A percentile compares a stretch with the other conserved stretches of the same genome.
Evolutionary conservation across 2,113 vertebrate species (phyloP).

Genomic region (Entomyzon cyanotis): DNA sequence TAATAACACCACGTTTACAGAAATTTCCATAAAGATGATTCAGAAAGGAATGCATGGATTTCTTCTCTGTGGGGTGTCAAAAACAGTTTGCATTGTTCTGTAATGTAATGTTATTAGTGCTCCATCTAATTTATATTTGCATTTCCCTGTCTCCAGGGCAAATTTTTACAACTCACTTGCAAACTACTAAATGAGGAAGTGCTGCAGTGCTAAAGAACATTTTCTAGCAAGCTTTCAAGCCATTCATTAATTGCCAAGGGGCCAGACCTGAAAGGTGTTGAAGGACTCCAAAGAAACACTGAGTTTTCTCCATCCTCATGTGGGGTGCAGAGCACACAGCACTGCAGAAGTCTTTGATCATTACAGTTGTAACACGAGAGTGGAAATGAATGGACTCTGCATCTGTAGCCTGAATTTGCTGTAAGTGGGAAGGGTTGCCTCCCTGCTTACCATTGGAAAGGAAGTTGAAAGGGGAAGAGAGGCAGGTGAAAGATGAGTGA

Average conservation of each 20-base stretch:
- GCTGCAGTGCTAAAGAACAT: constrained; percentile 8
- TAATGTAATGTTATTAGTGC: constrained; percentile 77
- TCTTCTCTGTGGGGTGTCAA: constrained; percentile 74
- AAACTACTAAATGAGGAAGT: constrained; percentile 61
- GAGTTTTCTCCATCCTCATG: not conserved
- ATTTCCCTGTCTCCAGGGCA: constrained; percentile 75
- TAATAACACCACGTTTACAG: constrained; percentile 76
- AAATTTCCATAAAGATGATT: constrained; percentile 81
- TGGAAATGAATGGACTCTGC: not conserved
- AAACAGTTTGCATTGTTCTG: constrained; percentile 75
- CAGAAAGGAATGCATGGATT: constrained; percentile 69
- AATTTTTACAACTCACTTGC: constrained; percentile 71
- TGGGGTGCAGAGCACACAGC: not conserved
- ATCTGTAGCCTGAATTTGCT: not conserved
- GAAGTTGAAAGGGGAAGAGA: not conserved
- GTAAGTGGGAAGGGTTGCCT: not conserved
- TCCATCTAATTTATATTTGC: constrained; percentile 75
- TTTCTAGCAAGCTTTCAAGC: constrained; percentile 24
- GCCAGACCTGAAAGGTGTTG: not conserved
- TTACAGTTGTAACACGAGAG: not conserved
- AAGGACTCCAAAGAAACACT: not conserved
- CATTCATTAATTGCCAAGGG: not conserved
- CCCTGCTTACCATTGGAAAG: not conserved
- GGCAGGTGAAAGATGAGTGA: not conserved
- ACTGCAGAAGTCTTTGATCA: not conserved